phyloP scores from a whole-genome alignment of 2,888 invertebrate genomes.

The Poecilus cupreus region DNA sequence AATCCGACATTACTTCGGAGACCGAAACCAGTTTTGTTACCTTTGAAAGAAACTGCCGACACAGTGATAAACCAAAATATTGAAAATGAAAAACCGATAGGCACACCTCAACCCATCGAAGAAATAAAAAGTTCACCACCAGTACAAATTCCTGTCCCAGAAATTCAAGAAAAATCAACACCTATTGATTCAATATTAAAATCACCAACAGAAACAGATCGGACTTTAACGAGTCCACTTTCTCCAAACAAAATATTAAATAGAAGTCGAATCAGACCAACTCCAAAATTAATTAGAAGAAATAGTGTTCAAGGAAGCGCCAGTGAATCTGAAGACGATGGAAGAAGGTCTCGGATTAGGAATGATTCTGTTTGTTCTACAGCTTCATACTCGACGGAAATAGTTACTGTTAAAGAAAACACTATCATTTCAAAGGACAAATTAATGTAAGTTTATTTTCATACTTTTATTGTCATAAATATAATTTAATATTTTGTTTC shows the following conservation, averaged over 20 bases:
- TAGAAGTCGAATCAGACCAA: slow-evolving; percentile 80
- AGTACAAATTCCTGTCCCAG: slow-evolving; percentile 44
- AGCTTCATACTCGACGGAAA: slow-evolving; percentile 19
- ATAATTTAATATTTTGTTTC: slow-evolving; percentile 41
- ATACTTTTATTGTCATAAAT: not conserved
- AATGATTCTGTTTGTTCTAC: slow-evolving; percentile 69
- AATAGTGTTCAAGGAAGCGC: slow-evolving; percentile 81
- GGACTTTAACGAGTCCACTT: slow-evolving; percentile 70
- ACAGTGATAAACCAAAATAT: slow-evolving; percentile 35
- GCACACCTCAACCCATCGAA: slow-evolving; percentile 8
- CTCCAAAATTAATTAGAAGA: slow-evolving; percentile 81
- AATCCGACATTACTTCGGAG: slow-evolving; percentile 3
- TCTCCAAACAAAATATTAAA: slow-evolving; percentile 77
- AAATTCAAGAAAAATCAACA: slow-evolving; percentile 59
- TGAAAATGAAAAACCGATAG: slow-evolving; percentile 62
- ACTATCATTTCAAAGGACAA: slow-evolving; percentile 20
- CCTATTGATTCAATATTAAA: slow-evolving; percentile 29
- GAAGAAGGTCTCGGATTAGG: slow-evolving; percentile 69
- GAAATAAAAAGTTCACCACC: slow-evolving; percentile 36
- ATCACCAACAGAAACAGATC: slow-evolving; percentile 21
- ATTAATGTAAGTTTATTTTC: slow-evolving; percentile 18
- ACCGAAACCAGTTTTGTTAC: slow-evolving; percentile 18
- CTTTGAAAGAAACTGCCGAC: slow-evolving; percentile 16
- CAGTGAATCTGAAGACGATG: slow-evolving; percentile 82
- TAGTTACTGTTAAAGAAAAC: slow-evolving; percentile 13